Conservation (phyloP, 2,888 invertebrate species). For the Cistogaster globosa region DNA sequence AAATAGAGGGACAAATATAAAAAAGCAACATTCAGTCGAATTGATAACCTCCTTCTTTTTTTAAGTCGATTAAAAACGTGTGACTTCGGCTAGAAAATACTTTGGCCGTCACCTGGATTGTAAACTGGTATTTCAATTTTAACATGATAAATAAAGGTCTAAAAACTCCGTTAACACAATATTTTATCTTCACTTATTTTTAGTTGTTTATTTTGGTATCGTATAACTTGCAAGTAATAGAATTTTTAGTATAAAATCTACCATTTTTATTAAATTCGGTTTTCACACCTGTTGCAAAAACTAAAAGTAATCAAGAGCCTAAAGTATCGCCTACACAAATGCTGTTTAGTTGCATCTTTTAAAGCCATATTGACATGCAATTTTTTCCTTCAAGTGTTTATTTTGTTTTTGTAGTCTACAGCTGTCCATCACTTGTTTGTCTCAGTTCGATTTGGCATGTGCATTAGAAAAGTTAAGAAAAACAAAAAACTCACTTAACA, state of each 20-base stretch:
- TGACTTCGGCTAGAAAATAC: too few relatives aligned
- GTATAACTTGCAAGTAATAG: not conserved
- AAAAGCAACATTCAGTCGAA: too few relatives aligned
- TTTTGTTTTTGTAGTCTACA: slow-evolving; percentile 29
- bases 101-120: not conserved
- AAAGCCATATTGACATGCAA: slow-evolving; percentile 54
- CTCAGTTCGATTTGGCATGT: slow-evolving; percentile 49
- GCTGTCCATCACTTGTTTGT: slow-evolving; percentile 62
- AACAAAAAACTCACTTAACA: not conserved
- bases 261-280: not conserved
- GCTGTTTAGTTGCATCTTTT: slow-evolving; percentile 25
- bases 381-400: slow-evolving; percentile 48
- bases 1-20: too few relatives aligned
- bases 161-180: too few relatives aligned
- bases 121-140: slow-evolving; percentile 26
- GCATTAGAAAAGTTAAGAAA: slow-evolving; percentile 22
- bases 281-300: slow-evolving; percentile 64
- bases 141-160: too few relatives aligned
- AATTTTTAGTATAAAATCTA: not conserved
- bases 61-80: too few relatives aligned
- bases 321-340: slow-evolving; percentile 56
- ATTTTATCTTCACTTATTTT: slow-evolving; percentile 11
- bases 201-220: not conserved
- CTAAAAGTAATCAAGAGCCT: slow-evolving; percentile 14
- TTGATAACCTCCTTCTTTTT: too few relatives aligned